A percentile compares a stretch with the other conserved stretches of the same genome.
phyloP scores from a whole-genome alignment of 1,140 invertebrate species.

The Drusus annulatus region DNA sequence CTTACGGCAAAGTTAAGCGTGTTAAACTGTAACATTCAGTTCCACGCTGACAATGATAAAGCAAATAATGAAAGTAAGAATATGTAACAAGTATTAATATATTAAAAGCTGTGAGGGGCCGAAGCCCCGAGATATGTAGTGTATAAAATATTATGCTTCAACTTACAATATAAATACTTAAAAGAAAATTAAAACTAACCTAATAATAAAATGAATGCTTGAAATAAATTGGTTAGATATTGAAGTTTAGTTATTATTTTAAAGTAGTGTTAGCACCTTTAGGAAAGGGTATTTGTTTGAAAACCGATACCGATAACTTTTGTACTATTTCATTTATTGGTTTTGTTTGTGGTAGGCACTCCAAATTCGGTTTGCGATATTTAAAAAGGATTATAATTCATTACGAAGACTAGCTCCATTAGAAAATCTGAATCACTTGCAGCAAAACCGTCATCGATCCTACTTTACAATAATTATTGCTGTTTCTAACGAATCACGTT shows the following conservation, averaged over 20 bases:
- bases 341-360: neutral
- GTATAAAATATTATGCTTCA: conserved; percentile 22
- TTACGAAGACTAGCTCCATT: too few relatives aligned
- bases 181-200: conserved; percentile 9
- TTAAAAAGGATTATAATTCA: too few relatives aligned
- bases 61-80: too few relatives aligned
- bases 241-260: neutral
- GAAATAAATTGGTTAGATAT: conserved; percentile 1
- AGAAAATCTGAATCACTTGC: too few relatives aligned
- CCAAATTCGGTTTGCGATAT: too few relatives aligned
- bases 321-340: conserved; percentile 35
- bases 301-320: conserved; percentile 23
- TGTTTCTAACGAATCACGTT: too few relatives aligned
- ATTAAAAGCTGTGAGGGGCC: neutral
- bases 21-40: too few relatives aligned
- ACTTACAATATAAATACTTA: conserved; percentile 13
- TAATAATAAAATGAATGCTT: conserved; percentile 1
- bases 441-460: too few relatives aligned
- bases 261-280: conserved; percentile 36
- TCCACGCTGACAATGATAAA: too few relatives aligned
- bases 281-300: conserved; percentile 6
- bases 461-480: too few relatives aligned
- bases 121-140: conserved; percentile 8
- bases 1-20: too few relatives aligned
- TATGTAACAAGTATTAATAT: too few relatives aligned